These are phyloP conservation scores for Antigone vipio DNA, from an alignment of 2,113 vertebrate genomes.

Conservation along the genomic window DNA sequence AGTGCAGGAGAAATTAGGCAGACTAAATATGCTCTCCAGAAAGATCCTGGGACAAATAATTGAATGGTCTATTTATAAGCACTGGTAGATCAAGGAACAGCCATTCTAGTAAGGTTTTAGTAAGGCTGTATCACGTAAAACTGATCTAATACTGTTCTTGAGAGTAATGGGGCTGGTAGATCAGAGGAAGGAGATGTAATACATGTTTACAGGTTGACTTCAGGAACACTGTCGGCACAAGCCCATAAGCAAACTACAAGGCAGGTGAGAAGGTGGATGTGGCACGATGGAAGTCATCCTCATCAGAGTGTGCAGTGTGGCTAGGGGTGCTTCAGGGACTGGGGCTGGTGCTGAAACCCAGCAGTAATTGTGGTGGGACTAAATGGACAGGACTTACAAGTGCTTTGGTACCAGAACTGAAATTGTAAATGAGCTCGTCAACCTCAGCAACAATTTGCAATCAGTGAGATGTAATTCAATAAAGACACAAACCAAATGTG, in stretches of 20 bases:
- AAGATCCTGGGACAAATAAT: neutral
- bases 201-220: neutral
- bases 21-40: neutral
- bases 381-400: neutral
- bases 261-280: neutral
- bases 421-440: neutral
- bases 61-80: neutral
- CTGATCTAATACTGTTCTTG: neutral
- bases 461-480: neutral
- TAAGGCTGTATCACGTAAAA: neutral
- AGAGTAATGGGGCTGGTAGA: neutral
- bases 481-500: neutral
- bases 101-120: neutral
- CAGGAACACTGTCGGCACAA: neutral
- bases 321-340: neutral
- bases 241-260: neutral
- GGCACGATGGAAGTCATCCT: neutral
- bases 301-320: neutral
- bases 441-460: neutral
- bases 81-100: neutral
- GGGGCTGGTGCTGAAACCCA: neutral
- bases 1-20: neutral
- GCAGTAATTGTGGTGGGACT: neutral
- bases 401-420: neutral
- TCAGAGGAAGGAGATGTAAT: neutral